phyloP scores from a whole-genome alignment of 2,113 vertebrate species.

The Pterocles orientalis region DNA sequence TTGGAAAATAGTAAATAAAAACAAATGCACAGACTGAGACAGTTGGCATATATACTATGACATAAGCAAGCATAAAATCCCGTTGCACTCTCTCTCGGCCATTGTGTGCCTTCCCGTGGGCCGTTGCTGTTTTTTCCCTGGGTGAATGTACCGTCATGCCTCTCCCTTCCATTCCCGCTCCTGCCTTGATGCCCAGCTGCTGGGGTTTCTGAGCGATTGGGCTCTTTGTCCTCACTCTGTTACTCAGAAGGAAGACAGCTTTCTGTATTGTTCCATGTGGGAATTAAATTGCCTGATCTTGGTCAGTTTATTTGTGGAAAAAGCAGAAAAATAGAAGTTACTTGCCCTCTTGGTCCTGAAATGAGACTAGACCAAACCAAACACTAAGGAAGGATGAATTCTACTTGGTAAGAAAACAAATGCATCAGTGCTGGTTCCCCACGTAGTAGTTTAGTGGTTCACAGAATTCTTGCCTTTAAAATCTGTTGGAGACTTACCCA shows the following conservation, averaged over 20 bases:
- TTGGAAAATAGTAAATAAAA: background rate
- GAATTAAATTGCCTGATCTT: background rate
- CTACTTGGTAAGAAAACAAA: background rate
- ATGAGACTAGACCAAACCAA: background rate
- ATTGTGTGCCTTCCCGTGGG: background rate
- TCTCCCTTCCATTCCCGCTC: slow-evolving; percentile 44
- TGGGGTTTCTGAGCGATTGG: background rate
- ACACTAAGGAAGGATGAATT: background rate
- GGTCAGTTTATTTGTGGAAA: slow-evolving; percentile 12
- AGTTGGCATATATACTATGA: background rate
- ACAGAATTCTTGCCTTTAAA: background rate
- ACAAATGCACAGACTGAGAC: background rate
- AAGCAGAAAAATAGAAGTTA: background rate
- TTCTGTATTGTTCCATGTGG: background rate
- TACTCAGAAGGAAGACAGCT: background rate
- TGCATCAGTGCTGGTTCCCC: background rate
- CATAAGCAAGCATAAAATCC: background rate
- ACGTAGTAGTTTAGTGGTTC: background rate
- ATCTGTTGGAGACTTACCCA: background rate
- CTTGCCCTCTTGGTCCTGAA: background rate
- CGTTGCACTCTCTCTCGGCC: background rate
- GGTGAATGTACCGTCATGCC: background rate
- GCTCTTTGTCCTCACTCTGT: slow-evolving; percentile 24
- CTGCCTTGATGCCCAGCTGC: slow-evolving; percentile 39
- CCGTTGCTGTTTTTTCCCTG: rapidly evolving